Conservation (phyloP, 2,113 vertebrate species). For the Bettongia penicillata region DNA sequence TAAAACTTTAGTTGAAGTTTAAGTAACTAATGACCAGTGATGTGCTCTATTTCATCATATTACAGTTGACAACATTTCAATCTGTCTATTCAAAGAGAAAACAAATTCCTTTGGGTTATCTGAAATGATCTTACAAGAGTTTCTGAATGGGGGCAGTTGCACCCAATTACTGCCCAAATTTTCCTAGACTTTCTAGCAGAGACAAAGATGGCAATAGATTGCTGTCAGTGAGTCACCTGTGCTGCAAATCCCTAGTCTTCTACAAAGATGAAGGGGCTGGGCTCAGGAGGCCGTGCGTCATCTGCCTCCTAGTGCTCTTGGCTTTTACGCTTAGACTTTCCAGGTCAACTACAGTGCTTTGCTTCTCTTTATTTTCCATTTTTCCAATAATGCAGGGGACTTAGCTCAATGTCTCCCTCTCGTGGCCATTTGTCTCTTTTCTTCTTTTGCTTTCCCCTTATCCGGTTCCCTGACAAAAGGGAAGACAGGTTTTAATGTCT, state of each 20-base stretch:
- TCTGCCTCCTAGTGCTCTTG: background rate
- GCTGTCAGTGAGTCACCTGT: background rate
- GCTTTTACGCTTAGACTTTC: background rate
- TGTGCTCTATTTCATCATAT: background rate
- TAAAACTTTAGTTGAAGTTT: background rate
- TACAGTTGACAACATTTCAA: background rate
- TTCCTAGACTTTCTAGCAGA: background rate
- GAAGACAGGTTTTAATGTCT: background rate
- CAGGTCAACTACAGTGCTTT: background rate
- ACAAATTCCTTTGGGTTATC: background rate
- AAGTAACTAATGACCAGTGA: background rate
- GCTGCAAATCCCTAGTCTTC: background rate
- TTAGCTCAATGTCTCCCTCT: background rate
- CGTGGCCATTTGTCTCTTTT: background rate
- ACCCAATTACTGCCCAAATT: background rate
- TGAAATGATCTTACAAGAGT: background rate
- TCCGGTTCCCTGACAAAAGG: background rate
- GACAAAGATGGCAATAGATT: background rate
- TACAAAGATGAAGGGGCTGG: background rate
- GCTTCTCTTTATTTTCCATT: background rate
- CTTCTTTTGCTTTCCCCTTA: background rate
- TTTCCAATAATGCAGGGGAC: background rate
- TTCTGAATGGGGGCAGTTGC: background rate
- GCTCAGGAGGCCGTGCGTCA: background rate
- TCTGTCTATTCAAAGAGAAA: background rate